Base-by-base conservation (phyloP, 1,140 invertebrate species). In the Sinella curviseta region DNA sequence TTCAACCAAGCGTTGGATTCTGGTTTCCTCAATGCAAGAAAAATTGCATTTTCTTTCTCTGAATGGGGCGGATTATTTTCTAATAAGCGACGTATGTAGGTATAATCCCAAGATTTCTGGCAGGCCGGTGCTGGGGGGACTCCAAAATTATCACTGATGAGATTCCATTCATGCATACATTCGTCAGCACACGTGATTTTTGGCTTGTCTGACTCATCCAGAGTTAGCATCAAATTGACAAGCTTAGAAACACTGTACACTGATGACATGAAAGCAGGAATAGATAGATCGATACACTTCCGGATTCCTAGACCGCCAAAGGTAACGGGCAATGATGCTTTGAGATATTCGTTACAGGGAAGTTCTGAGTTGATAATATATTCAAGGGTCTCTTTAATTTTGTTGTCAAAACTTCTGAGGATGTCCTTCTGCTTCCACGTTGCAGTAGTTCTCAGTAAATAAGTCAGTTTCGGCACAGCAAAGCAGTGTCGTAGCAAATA, bases 201-300 rank as follows among this genome's bases (percentile, higher is more conserved):
- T 8, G 31, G 8, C 65, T 31, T 8, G n/a, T 70, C 65, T 33
- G 65, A 30, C 4, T 4, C 24, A 8, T 48, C 17, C 12, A 17
- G 26, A 33, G 36, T 14, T 48, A 75, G 14, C 14, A 75, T 36
- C 8, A 4, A 4, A 17, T 48, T 3, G 35, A 75, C 31, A 16
- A 75, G 36, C 14, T 26, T 17, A 3, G n/a, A 28, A 12, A 26
- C 26, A 4, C 34, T 48, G 28, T 75, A n/a, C 3, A 75, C 35
- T 3, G 74, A 75, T 20, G 34, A n/a, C 3, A 75, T 14, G 28
- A 75, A 75, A 48, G 35, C 34, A 8, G 74, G 74, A 20, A 75
- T 12, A n/a, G 3, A 4, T 1, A 75, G 3, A 35, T 75, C 74
- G 2, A 4, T 8, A 14, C 24, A 4, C 4, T 26, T 36, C 36